Evolutionary conservation across 2,888 invertebrate species (phyloP), one percentile per base, ranked within the genome.

Genomic region (Lasioglossum marginatum): DNA sequence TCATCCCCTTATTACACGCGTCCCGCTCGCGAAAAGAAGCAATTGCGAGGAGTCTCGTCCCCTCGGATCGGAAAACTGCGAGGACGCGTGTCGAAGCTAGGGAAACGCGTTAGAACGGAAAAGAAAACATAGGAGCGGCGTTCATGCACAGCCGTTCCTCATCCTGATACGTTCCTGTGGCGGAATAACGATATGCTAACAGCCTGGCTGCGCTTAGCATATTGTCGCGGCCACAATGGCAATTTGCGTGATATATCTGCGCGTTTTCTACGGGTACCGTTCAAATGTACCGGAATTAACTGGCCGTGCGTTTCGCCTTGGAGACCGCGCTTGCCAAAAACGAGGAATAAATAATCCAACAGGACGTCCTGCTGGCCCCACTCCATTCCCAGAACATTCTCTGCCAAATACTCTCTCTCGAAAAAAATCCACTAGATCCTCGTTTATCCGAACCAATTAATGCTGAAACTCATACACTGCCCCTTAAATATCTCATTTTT

Each of bases 241-340:
- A 95, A 95, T 95, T 95, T 93, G 92, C 88, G 92, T 95, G 95
- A 95, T 94, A 94, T 94, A 95, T 93, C 85, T 94, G 93, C 87
- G 89, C 89, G 90, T 87, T 91, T 89, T 87, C 87, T 85, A 52
- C 81, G 82, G 88, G 88, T 89, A 90, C 90, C 91, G 92, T 93
- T 93, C 92, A 95, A 95, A 95, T 95, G 95, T 95, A 93, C 88
- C 91, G 95, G 95, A 95, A 95, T 95, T 94, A 94, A 95, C 93
- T 83, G 83, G 85, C 66, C 60, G 82, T 66, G 52, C 81, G 83
- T 85, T 75, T 83, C 48, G 74, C 27, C 66, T 37, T 16, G 48
- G 5, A n/a, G 23, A 31, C 14, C 40, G 5, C 37, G 70, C 45
- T 83, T 75, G 84, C 83, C 84, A 83, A 83, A 83, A 74, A 37